Conservation (phyloP, 1,140 invertebrate genomes). For the Lamellibrachia luymesi region DNA sequence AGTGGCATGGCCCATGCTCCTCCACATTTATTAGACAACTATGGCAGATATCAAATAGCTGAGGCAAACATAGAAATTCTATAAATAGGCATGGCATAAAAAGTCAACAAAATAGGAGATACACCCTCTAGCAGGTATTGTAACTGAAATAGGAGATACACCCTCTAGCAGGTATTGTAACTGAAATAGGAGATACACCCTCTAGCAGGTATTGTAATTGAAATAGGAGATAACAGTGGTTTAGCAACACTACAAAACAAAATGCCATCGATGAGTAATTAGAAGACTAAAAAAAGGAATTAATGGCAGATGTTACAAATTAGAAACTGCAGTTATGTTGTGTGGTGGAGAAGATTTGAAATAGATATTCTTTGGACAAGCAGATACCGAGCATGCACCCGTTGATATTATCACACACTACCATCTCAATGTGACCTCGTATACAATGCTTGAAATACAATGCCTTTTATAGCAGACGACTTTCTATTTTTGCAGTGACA, state of each 20-base stretch:
- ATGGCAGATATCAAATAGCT: not conserved
- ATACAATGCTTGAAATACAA: not conserved
- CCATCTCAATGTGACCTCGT: not conserved
- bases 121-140: not conserved
- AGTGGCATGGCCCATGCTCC: not conserved
- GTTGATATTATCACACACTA: not conserved
- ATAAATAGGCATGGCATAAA: too few relatives aligned
- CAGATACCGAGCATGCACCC: not conserved
- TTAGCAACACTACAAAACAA: not conserved
- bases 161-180: not conserved
- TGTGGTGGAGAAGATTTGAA: not conserved
- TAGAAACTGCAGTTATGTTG: not conserved
- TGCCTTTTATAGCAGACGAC: not conserved
- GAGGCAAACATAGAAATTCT: not conserved
- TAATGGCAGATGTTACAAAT: not conserved
- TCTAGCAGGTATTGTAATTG: not conserved
- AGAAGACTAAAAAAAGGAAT: not conserved
- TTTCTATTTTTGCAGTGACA: not conserved
- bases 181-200: too few relatives aligned
- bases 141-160: not conserved
- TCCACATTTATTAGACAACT: not conserved
- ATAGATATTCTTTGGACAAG: not conserved
- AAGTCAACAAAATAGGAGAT: too few relatives aligned
- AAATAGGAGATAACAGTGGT: not conserved
- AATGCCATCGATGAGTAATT: not conserved